A percentile compares a stretch with the other conserved stretches of the same genome.
phyloP scores from a whole-genome alignment of 2,797 vertebrate genomes.

The Gymnoscopelus braueri region DNA sequence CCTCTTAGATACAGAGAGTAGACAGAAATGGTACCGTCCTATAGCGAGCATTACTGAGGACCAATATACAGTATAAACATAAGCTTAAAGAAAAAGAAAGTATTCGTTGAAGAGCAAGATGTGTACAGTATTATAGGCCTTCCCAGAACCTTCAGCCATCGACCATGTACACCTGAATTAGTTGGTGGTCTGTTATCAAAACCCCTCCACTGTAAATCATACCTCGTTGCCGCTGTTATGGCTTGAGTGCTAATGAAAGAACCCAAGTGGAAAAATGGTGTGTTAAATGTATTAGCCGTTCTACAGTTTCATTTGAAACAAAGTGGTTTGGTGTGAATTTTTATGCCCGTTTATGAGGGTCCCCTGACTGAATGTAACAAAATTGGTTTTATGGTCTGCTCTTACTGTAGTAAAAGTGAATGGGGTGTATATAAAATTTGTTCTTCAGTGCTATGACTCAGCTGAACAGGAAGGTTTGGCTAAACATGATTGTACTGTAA shows the following conservation, averaged over 20 bases:
- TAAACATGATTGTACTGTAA: conserved; percentile 56
- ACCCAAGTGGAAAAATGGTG: conserved; percentile 3
- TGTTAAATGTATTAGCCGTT: conserved; percentile 28
- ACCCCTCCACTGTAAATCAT: conserved; percentile 10
- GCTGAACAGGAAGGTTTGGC: conserved; percentile 47
- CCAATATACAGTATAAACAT: too few species aligned
- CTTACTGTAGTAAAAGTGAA: conserved; percentile 56
- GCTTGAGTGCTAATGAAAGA: conserved; percentile 13
- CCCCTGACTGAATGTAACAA: conserved; percentile 41
- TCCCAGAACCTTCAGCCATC: neutral
- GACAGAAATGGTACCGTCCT: too few species aligned
- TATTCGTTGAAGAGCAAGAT: too few species aligned
- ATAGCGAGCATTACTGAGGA: too few species aligned
- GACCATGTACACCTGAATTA: neutral
- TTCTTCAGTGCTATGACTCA: conserved; percentile 59
- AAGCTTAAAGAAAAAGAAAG: too few species aligned
- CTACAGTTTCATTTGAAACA: conserved; percentile 47
- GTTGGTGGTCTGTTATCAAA: conserved; percentile 18
- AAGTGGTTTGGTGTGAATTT: conserved; percentile 31
- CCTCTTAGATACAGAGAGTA: too few species aligned
- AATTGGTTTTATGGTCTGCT: conserved; percentile 43
- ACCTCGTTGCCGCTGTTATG: conserved; percentile 14
- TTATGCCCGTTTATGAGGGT: conserved; percentile 59
- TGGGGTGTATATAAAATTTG: conserved; percentile 47
- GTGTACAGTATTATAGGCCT: too few species aligned